Evolutionary conservation across 1,140 invertebrate species (phyloP).

Genomic region (Augochlora pura): DNA sequence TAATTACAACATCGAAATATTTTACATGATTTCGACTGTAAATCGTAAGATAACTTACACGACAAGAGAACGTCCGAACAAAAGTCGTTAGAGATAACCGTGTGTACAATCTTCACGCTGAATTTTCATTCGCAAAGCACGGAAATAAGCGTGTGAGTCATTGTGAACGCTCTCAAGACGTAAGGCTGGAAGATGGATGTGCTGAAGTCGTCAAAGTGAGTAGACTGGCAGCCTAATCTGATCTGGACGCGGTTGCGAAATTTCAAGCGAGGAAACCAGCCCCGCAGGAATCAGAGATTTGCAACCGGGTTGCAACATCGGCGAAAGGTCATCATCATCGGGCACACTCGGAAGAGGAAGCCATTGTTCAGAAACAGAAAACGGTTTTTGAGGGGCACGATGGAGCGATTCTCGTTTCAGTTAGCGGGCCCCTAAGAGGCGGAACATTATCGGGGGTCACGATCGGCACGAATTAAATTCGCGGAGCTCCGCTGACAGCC

Average conservation of each 20-base stretch:
- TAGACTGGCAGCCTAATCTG: not conserved
- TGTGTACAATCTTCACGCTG: too few relatives aligned
- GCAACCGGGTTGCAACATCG: not conserved
- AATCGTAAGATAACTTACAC: too few relatives aligned
- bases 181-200: too few relatives aligned
- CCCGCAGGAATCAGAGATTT: not conserved
- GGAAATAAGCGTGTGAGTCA: too few relatives aligned
- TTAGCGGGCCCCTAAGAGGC: slow-evolving; percentile 18
- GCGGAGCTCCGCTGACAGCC: slow-evolving; percentile 43
- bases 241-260: not conserved
- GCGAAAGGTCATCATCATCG: not conserved
- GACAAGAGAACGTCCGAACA: too few relatives aligned
- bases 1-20: too few relatives aligned
- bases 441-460: slow-evolving; percentile 51
- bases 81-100: too few relatives aligned
- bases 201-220: too few relatives aligned
- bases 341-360: not conserved
- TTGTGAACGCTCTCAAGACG: too few relatives aligned
- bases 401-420: slow-evolving; percentile 6
- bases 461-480: slow-evolving; percentile 63
- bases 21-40: too few relatives aligned
- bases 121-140: too few relatives aligned
- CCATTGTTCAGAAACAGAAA: slow-evolving; percentile 4
- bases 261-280: not conserved
- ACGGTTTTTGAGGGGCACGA: slow-evolving; percentile 3